These are phyloP conservation scores for Atta colombica DNA, from an alignment of 1,140 invertebrate species.

Conservation along the genomic window DNA sequence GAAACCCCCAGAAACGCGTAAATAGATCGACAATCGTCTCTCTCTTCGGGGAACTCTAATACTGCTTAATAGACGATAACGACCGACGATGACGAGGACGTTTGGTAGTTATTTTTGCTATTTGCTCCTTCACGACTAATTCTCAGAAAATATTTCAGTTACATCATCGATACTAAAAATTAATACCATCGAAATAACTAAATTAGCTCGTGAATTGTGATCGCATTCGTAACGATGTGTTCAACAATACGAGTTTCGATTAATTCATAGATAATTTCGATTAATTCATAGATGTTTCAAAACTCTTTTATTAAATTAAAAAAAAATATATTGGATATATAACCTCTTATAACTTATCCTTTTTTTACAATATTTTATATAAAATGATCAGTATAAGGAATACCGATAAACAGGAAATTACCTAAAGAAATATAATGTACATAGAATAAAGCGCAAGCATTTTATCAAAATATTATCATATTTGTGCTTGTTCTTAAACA, in stretches of 20 bases:
- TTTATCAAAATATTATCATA: too few species aligned
- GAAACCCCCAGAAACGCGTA: constrained; percentile 50
- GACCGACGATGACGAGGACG: neutral
- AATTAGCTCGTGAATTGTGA: constrained; percentile 19
- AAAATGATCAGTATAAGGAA: too few species aligned
- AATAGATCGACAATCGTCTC: constrained; percentile 35
- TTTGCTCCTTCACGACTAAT: constrained; percentile 20
- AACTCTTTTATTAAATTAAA: constrained; percentile 6
- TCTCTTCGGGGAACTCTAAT: constrained; percentile 19
- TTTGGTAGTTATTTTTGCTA: constrained; percentile 41
- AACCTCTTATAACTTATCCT: too few species aligned
- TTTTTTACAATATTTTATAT: too few species aligned
- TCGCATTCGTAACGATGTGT: neutral
- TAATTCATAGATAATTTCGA: neutral
- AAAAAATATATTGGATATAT: neutral
- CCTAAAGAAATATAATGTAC: too few species aligned
- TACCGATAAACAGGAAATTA: too few species aligned
- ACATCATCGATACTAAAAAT: constrained; percentile 3
- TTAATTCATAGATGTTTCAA: neutral
- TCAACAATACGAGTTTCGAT: neutral
- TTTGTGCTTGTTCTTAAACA: too few species aligned
- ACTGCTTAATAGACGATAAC: constrained; percentile 4
- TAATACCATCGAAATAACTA: constrained; percentile 4
- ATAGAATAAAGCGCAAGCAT: too few species aligned
- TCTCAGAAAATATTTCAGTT: constrained; percentile 42